Evolutionary conservation across 2,888 invertebrate species (phyloP), one percentile per base, ranked within the genome.

Genomic region (Anaspis maculata): DNA sequence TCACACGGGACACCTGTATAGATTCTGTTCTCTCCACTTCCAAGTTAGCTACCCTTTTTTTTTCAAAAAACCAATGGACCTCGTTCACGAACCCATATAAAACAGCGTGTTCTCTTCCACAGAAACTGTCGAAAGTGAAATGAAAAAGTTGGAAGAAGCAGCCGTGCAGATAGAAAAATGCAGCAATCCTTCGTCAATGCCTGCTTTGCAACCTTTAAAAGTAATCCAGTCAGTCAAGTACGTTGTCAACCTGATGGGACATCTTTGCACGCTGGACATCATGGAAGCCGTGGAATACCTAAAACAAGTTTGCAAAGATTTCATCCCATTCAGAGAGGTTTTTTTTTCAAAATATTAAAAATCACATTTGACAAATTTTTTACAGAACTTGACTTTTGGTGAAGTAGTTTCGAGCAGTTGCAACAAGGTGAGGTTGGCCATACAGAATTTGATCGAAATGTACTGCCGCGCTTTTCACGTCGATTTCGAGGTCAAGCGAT

Each of bases 181-280:
- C 30, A 48, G 68, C 66, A 37, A 72, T 46, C 47, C 54, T 24
- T 49, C 43, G 39, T 44, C 51, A 22, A 54, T 54, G 42, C 60
- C 63, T 3, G 60, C 66, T 19, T 48, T 81, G 11, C 78, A 79
- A 51, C 74, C 79, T 13, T 74, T 74, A n/a, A 75, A 83, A 3
- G 83, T 92, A 26, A 76, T 83, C 25, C 94, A 96, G 62, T 85
- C 90, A 0, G 87, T 94, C 1, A 95, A 95, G 66, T 90, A 91
- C 1, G 82, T 96, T 21, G 90, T 92, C 56, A 83, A 90, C 15
- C 67, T 90, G 11, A 79, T 95, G 48, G 90, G 89, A 11, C 83
- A 83, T 32, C 79, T 95, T 1, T 92, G 95, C 65, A 94, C 92
- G 0, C 66, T 84, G 23, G 90, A 94, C 53, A 77, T 95, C 12